Base-by-base conservation (phyloP, 1,140 invertebrate species). In the Halesus radiatus region DNA sequence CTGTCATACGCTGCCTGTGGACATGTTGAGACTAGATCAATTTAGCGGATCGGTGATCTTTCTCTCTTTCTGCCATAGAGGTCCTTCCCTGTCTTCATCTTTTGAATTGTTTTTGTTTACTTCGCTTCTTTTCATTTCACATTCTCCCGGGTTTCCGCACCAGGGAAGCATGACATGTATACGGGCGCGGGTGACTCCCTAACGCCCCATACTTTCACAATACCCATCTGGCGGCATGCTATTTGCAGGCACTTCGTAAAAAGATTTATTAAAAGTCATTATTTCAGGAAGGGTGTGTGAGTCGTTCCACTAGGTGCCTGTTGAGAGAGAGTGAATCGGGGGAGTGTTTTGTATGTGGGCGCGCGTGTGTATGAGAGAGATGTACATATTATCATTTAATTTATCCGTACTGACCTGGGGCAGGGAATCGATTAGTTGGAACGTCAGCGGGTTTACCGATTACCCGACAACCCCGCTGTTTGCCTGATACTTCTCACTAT, bases 371-470 rank as follows among this genome's bases (percentile, higher is more conserved):
- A 45, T 45, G 37, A 45, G 13, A 45, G 37, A 45, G 37, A 45
- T 45, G 37, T 45, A 45, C 5, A n/a, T n/a, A n/a, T n/a, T 45
- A 45, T 13, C 8, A 45, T 45, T 45, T 45, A 45, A 70, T 70
- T 15, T 70, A 26, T 50, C 6, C n/a, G 70, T 56, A 32, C 70
- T 54, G 50, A 26, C 50, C 50, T 22, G 50, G 22, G 50, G 20
- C 18, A 26, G 45, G 8, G 70, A 68, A 73, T 73, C 70, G 70
- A 73, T 73, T 53, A 52, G 70, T 18, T 54, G 37, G 26, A 54
- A 22, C 32, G 70, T 74, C 50, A 56, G 66, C 60, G 54, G 54
- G 20, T 60, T 23, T 60, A 66, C 26, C 62, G 8, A 15, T 29
- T 74, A 74, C 52, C 53, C 50, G 20, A 29, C 37, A 7, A 6